These are phyloP conservation scores for Phymatocera aterrima DNA, from an alignment of 2,888 invertebrate species.

Conservation along the genomic window DNA sequence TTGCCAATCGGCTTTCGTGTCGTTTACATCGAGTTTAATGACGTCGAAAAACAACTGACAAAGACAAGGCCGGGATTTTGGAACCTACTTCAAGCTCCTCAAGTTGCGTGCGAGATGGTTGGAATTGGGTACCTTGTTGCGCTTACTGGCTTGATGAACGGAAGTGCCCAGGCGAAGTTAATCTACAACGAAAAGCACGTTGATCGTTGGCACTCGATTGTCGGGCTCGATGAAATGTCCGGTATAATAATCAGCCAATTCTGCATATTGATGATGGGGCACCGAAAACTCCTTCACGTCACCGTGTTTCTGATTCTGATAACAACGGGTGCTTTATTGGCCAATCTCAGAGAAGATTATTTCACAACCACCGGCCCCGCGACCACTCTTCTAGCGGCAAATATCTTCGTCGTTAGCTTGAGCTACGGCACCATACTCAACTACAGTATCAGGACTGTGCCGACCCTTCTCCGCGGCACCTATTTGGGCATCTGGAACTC, in stretches of 20 bases:
- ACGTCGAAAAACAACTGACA: slow-evolving; percentile 49
- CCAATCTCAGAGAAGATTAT: slow-evolving; percentile 50
- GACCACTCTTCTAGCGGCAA: slow-evolving; percentile 52
- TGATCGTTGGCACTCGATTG: slow-evolving; percentile 18
- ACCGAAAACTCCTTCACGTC: slow-evolving; percentile 52
- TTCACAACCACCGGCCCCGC: slow-evolving; percentile 52
- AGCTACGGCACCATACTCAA: slow-evolving; percentile 55
- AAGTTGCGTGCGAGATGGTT: slow-evolving; percentile 53
- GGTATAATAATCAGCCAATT: slow-evolving; percentile 54
- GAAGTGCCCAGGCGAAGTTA: slow-evolving; percentile 51
- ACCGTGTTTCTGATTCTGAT: slow-evolving; percentile 52
- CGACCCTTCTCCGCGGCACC: slow-evolving; percentile 54
- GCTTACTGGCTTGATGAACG: slow-evolving; percentile 53
- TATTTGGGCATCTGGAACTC: slow-evolving; percentile 53
- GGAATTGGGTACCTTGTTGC: slow-evolving; percentile 54
- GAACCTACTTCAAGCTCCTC: slow-evolving; percentile 51
- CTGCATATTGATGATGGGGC: slow-evolving; percentile 54
- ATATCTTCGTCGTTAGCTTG: slow-evolving; percentile 53
- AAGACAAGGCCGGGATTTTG: slow-evolving; percentile 49
- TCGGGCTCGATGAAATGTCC: slow-evolving; percentile 44
- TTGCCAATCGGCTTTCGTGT: slow-evolving; percentile 49
- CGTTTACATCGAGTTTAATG: slow-evolving; percentile 45
- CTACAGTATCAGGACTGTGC: slow-evolving; percentile 55
- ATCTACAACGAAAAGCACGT: slow-evolving; percentile 51
- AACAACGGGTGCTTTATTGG: slow-evolving; percentile 51